Evolutionary conservation across 1,140 invertebrate genomes (phyloP), one percentile per base, ranked within the genome.

Genomic region (Akabosia matsudoensis): DNA sequence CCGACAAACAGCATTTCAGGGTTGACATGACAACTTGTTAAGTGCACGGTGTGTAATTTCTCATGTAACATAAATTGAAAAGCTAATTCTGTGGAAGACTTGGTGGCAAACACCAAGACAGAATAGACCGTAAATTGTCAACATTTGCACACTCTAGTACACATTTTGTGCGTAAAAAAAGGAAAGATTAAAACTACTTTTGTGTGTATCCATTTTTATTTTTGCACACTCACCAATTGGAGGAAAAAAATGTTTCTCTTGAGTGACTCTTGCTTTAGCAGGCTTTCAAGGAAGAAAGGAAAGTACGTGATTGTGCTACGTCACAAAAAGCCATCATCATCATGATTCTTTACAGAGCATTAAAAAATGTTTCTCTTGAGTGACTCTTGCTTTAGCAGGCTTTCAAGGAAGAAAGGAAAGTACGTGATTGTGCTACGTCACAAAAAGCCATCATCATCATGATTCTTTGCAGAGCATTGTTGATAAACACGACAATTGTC

Each of bases 21-120:
- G 61, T 67, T 67, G 61, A 30, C 61, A 31, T 67, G 61, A 67
- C 61, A 67, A 67, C 61, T 30, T 67, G 61, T 67, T 67, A 31
- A 67, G 4, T 61, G 24, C 14, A 61, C 54, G 18, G 37, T 45
- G 37, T 10, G 37, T 18, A 45, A 45, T 10, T 18, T 45, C 18
- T 45, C 7, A 45, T n/a, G n/a, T n/a, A n/a, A n/a, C n/a, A n/a
- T n/a, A n/a, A n/a, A n/a, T n/a, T n/a, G n/a, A n/a, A n/a, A n/a
- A n/a, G n/a, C n/a, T n/a, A n/a, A n/a, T n/a, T n/a, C n/a, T n/a
- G n/a, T n/a, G n/a, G n/a, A n/a, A n/a, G n/a, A n/a, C n/a, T n/a
- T n/a, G n/a, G 37, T 45, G 37, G 18, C 18, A 45, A 45, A 45
- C 7, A 45, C 37, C 37, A 45, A 45, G 7, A 45, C 37, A 45